A percentile compares a stretch with the other conserved stretches of the same genome.
Conservation (phyloP, 35 echinoderm and acorn worm species). For the Lytechinus pictus region DNA sequence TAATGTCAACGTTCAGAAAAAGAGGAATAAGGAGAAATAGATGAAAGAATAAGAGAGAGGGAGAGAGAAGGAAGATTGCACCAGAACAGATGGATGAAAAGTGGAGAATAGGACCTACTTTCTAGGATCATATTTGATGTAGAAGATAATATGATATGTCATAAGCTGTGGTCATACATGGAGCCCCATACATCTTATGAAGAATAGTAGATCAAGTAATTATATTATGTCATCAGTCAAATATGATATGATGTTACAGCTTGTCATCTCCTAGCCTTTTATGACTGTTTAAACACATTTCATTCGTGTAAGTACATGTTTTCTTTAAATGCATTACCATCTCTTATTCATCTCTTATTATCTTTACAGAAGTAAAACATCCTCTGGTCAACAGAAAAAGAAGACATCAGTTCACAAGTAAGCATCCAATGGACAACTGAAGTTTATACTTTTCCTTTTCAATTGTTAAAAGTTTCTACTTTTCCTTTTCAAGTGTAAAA, state of each 20-base stretch:
- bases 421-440: background rate
- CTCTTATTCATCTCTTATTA: background rate
- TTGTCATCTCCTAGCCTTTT: background rate
- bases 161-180: too few relatives aligned
- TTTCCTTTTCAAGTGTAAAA: too few relatives aligned
- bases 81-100: too few relatives aligned
- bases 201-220: too few relatives aligned
- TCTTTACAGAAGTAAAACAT: slow-evolving; percentile 16
- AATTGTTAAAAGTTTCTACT: too few relatives aligned
- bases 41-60: background rate
- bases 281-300: background rate
- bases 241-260: background rate
- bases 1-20: too few relatives aligned
- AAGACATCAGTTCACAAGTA: slow-evolving; percentile 1
- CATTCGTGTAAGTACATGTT: background rate
- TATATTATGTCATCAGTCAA: background rate
- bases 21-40: too few relatives aligned
- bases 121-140: too few relatives aligned
- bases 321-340: background rate
- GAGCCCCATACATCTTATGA: too few relatives aligned
- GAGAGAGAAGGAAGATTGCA: background rate
- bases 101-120: background rate
- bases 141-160: too few relatives aligned
- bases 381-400: slow-evolving; percentile 21
- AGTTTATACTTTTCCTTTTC: too few relatives aligned